A percentile compares a stretch with the other conserved stretches of the same genome.
Evolutionary conservation across 2,113 vertebrate species (phyloP).

Genomic region (Macquaria ambigua): DNA sequence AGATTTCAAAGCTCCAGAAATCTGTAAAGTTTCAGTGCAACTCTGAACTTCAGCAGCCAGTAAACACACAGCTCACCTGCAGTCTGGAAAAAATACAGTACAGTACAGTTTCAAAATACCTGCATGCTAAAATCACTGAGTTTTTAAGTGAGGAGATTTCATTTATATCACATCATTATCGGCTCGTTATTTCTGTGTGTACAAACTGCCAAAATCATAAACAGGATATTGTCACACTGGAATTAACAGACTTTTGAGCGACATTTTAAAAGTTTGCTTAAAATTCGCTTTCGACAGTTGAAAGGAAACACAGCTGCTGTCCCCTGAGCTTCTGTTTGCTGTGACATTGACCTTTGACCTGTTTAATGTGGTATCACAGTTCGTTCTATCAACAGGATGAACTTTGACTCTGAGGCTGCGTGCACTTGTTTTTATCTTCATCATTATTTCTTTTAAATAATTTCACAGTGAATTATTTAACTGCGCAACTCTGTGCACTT

Average conservation of each 20-base stretch:
- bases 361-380: background rate
- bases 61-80: background rate
- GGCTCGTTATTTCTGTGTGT: background rate
- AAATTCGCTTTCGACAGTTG: too few species aligned
- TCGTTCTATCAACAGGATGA: background rate
- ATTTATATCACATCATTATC: background rate
- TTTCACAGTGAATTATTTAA: constrained; percentile 18
- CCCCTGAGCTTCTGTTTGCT: background rate
- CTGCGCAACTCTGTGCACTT: background rate
- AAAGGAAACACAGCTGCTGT: background rate
- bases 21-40: constrained; percentile 7
- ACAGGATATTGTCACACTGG: too few species aligned
- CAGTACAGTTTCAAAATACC: too few species aligned
- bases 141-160: background rate
- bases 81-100: background rate
- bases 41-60: constrained; percentile 24
- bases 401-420: constrained; percentile 8
- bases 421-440: background rate
- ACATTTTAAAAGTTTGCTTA: too few species aligned
- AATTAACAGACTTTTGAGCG: too few species aligned
- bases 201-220: background rate
- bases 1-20: constrained; percentile 38
- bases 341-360: constrained; percentile 5
- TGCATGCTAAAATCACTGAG: background rate
- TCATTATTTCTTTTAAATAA: background rate